These are phyloP conservation scores for Gallinago nigripennis DNA, from an alignment of 2,797 vertebrate genomes.

Conservation along the genomic window DNA sequence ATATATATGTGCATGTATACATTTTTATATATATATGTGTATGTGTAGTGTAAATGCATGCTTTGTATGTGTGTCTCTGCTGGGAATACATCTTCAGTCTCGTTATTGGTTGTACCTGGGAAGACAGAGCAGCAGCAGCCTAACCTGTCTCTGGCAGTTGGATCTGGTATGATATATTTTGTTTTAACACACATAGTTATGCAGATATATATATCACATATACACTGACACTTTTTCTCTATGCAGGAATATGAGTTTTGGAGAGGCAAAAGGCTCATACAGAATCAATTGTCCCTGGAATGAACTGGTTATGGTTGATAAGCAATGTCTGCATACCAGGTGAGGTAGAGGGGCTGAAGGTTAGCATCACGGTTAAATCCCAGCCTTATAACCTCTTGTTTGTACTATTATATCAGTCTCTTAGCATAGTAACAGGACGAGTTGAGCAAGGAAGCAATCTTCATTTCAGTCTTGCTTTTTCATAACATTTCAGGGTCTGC, in stretches of 20 bases:
- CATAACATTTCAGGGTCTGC: neutral
- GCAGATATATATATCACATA: neutral
- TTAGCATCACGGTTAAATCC: neutral
- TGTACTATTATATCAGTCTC: neutral
- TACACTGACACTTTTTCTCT: neutral
- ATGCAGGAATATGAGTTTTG: neutral
- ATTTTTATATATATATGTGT: neutral
- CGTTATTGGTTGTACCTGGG: neutral
- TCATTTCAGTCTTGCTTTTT: neutral
- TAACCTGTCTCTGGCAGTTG: fast-evolving
- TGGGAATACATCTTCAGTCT: neutral
- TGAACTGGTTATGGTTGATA: neutral
- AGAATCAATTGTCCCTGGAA: neutral
- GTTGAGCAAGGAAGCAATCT: neutral
- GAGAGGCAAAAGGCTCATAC: neutral
- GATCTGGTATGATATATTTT: neutral
- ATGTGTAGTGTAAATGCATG: neutral
- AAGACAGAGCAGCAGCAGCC: neutral
- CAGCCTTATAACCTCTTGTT: neutral
- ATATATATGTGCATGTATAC: neutral
- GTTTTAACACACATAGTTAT: neutral
- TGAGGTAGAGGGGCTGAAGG: neutral
- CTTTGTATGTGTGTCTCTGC: neutral
- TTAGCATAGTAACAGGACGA: neutral
- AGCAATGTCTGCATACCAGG: neutral